Conservation (phyloP, 2,113 vertebrate genomes). For the Alexandromys fortis region DNA sequence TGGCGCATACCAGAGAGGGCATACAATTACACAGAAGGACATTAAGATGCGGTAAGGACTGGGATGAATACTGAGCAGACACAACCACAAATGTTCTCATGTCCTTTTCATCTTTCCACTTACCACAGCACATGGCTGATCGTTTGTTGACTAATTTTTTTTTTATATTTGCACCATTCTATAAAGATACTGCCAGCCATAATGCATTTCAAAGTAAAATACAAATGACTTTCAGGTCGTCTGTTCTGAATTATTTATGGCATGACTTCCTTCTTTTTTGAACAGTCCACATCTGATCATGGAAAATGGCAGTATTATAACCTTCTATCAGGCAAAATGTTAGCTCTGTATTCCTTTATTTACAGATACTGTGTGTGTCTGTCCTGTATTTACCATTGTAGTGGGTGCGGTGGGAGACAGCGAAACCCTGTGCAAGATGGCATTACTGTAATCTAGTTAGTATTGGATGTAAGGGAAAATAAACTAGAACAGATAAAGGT, state of each 20-base stretch:
- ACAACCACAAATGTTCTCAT: background rate
- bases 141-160: background rate
- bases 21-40: background rate
- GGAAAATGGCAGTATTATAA: conserved; percentile 33
- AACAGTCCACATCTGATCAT: conserved; percentile 5
- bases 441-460: conserved; percentile 33
- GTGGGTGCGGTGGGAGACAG: background rate
- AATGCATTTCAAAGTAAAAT: conserved; percentile 56
- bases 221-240: conserved; percentile 47
- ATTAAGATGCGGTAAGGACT: background rate
- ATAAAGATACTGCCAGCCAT: background rate
- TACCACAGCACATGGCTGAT: background rate
- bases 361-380: conserved; percentile 14
- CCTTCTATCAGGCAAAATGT: conserved; percentile 23
- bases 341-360: conserved; percentile 31
- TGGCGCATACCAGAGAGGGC: background rate
- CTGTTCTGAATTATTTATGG: conserved; percentile 72
- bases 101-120: background rate
- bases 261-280: conserved; percentile 7
- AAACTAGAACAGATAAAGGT: background rate
- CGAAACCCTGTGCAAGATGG: background rate
- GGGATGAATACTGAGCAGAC: background rate
- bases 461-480: background rate
- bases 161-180: background rate
- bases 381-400: conserved; percentile 29